Base-by-base conservation (phyloP, 2,113 vertebrate genomes). In the Odontesthes bonariensis region DNA sequence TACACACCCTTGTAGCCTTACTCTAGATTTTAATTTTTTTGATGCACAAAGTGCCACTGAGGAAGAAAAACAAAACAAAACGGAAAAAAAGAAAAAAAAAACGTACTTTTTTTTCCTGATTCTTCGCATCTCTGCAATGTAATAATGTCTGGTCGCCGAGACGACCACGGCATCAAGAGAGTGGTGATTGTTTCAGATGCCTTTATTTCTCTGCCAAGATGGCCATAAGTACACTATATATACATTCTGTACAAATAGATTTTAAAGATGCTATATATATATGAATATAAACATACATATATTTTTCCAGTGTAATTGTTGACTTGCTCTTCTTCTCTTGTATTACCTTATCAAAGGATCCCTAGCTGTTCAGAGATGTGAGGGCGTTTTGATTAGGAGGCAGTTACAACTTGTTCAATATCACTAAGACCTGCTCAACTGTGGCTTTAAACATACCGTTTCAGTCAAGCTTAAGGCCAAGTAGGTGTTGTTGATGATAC, bases 241-340 rank as follows among this genome's bases (percentile, higher is more conserved):
- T 94, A 93, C 92, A 92, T 93, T 92, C 89, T 95, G 93, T 95
- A 95, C 89, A 92, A 91, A 94, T 92, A 94, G 92, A 92, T 88
- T 82, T 91, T 89, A 93, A 90, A 91, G 87, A 93, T 85, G 82
- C 86, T 27, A 27, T 94, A 95, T 94, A 95, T 93, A 95, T 92
- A 93, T 89, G 90, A 94, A 94, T 94, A 94, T 92, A 93, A 94
- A 93, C 93, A 93, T 93, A 93, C 91, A 89, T 95, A 94, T 95
- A 95, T 95, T 95, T 95, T 95, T 95, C 85, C 93, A 94, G 93
- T 94, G 93, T 94, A 93, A 90, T 93, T 94, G 94, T 93, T 91
- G 88, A 93, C 91, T 86, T 82, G 79, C 81, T 90, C 89, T 91
- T 92, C 91, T 92, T 87, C 91, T 93, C 91, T 92, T 91, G 91